Evolutionary conservation across 2,797 vertebrate genomes (phyloP), one percentile per base, ranked within the genome.

Genomic region (Furcifer pardalis): DNA sequence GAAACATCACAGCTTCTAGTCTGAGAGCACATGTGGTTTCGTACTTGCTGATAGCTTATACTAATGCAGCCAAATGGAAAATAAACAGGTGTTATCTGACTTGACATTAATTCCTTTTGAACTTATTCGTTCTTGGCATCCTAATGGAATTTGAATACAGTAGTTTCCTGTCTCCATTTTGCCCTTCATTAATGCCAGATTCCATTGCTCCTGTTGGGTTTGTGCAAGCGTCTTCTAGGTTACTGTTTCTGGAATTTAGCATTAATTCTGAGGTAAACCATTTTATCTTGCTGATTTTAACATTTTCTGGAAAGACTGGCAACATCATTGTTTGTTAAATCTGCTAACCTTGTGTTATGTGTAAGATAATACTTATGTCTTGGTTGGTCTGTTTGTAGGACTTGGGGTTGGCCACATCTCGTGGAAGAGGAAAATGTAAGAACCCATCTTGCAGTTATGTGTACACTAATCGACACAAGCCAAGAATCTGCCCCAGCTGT

Each of bases 391-490:
- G 92, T 90, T 19, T 2, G 46, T 90, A 99, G 99, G 97, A 99
- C 92, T 96, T 99, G 91, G 99, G 99, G 46, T 94, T 99, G 90
- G 98, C 98, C 60, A 99, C 99, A 0, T 98, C 97, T 12, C 96
- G 99, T 88, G 99, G 99, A 71, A 96, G 97, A 87, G 99, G 99
- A 71, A 97, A 96, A 12, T 99, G 99, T 95, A 99, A 98, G 94
- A 99, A 99, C 90, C 97, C 97, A 0, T 96, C 96, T 30, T 99
- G 99, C 91, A 97, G 96, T 90, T 99, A 98, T 0, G 95, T 99
- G 84, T 99, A 99, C 82, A 99, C 99, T 82, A 99, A 99, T 95
- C 96, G 99, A 83, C 98, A 99, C 93, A 99, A 99, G 90, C 99
- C 99, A 5, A 95, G 96, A 0, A 82, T 97, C 91, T 99, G 99